These are phyloP conservation scores for Drosophila eugracilis DNA, from an alignment of 1,140 invertebrate species.

Conservation along the genomic window DNA sequence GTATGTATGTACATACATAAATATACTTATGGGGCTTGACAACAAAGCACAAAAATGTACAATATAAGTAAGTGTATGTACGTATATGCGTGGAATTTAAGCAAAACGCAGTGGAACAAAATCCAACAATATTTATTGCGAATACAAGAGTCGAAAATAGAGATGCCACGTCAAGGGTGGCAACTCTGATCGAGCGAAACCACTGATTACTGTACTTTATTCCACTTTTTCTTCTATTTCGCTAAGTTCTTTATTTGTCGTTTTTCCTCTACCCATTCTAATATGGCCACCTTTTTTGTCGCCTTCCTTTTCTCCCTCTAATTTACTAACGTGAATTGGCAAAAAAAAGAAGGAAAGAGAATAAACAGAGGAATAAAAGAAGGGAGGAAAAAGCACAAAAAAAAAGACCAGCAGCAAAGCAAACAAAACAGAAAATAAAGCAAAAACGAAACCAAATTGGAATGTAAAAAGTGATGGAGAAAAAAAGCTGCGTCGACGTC, in stretches of 20 bases:
- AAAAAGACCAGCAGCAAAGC: conserved; percentile 21
- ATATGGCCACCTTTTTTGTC: conserved; percentile 21
- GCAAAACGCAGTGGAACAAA: conserved; percentile 28
- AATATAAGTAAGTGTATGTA: neutral
- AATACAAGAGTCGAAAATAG: conserved; percentile 12
- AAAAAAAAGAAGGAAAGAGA: conserved; percentile 31
- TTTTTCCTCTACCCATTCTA: conserved; percentile 9
- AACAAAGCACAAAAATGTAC: conserved; percentile 1
- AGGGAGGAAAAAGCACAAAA: conserved; percentile 24
- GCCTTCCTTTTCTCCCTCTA: conserved; percentile 31
- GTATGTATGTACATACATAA: too few species aligned
- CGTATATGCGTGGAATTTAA: conserved; percentile 25
- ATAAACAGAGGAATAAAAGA: conserved; percentile 1
- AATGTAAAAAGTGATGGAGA: conserved; percentile 37
- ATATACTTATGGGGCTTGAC: too few species aligned
- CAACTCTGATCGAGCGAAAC: conserved; percentile 17
- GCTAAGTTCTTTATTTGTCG: neutral
- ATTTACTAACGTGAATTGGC: conserved; percentile 72
- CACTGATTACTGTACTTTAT: conserved; percentile 37
- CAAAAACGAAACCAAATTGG: conserved; percentile 10
- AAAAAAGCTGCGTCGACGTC: conserved; percentile 34
- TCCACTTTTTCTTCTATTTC: conserved; percentile 5
- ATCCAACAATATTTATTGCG: conserved; percentile 20
- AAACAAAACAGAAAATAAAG: conserved; percentile 12
- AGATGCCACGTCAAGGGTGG: conserved; percentile 17